Percentiles rank a stretch among this genome's conserved stretches.
These are phyloP conservation scores for Bergia puertoricense DNA, from an alignment of 92 coral and sea anemone species.

Conservation along the genomic window DNA sequence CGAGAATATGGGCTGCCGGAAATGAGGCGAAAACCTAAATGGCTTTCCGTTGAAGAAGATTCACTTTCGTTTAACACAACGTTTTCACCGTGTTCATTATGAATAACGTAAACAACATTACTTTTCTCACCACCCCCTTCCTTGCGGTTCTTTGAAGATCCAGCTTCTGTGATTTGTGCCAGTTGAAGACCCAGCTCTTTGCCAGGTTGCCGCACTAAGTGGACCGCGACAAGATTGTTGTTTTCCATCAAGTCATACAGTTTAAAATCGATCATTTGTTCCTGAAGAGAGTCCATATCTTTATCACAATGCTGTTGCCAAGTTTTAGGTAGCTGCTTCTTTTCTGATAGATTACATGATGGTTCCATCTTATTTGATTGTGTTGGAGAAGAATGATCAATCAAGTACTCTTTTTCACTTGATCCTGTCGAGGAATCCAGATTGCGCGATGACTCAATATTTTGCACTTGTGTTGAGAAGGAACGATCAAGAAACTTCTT, in stretches of 20 bases:
- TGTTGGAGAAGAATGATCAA: neutral
- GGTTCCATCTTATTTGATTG: neutral
- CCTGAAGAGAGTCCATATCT: neutral
- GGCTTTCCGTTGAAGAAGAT: neutral
- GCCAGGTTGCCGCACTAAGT: slow-evolving; percentile 60
- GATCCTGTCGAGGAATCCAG: neutral
- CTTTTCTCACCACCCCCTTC: slow-evolving; percentile 31
- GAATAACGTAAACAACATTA: slow-evolving; percentile 73
- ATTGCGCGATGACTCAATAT: neutral
- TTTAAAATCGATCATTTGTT: neutral
- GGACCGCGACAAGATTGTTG: slow-evolving; percentile 54
- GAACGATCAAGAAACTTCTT: neutral
- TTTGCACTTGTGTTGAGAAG: slow-evolving; percentile 1
- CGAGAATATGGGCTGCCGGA: slow-evolving; percentile 32
- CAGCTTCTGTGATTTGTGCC: slow-evolving; percentile 77
- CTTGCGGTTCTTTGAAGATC: slow-evolving; percentile 45
- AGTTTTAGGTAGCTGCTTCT: neutral
- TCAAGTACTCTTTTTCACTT: neutral
- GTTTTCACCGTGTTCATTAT: slow-evolving; percentile 72
- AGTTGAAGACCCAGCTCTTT: slow-evolving; percentile 77
- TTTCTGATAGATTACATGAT: neutral
- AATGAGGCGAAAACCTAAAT: neutral
- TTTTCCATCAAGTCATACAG: slow-evolving; percentile 55
- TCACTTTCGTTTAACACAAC: slow-evolving; percentile 53
- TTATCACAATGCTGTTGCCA: neutral